phyloP scores from a whole-genome alignment of 2,888 invertebrate species.

The Sylvicola cinctus region DNA sequence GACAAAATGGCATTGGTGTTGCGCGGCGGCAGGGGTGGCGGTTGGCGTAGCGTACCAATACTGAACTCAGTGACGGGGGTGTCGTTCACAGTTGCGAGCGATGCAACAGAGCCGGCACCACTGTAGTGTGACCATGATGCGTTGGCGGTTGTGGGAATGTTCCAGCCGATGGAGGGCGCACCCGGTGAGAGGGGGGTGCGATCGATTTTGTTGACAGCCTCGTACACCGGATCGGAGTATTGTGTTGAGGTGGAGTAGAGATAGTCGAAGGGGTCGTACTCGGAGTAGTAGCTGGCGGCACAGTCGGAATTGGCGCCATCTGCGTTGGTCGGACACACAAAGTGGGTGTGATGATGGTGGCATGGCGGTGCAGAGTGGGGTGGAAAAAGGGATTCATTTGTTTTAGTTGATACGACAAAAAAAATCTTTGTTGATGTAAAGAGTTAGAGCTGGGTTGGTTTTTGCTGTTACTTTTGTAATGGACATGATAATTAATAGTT shows the following conservation, averaged over 20 bases:
- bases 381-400: too few species aligned
- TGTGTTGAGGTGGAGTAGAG: constrained; percentile 42
- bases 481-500: too few species aligned
- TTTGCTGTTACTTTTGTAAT: too few species aligned
- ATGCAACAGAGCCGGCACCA: constrained; percentile 8
- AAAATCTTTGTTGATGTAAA: too few species aligned
- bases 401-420: too few species aligned
- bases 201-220: constrained; percentile 39
- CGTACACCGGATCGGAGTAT: constrained; percentile 49
- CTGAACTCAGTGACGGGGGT: too few species aligned
- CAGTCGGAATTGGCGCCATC: constrained; percentile 35
- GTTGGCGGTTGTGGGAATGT: constrained; percentile 7
- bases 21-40: constrained; percentile 39
- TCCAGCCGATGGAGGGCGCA: constrained; percentile 19
- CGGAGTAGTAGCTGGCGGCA: constrained; percentile 46
- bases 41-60: constrained; percentile 12
- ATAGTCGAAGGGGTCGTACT: constrained; percentile 61
- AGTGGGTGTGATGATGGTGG: constrained; percentile 16
- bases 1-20: constrained; percentile 16
- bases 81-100: constrained; percentile 7
- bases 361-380: constrained; percentile 4
- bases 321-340: too few species aligned
- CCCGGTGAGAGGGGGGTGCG: constrained; percentile 28
- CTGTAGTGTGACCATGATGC: neutral
- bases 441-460: too few species aligned